These are phyloP conservation scores for Equus przewalskii DNA, from an alignment of 2,113 vertebrate genomes.

Conservation along the genomic window DNA sequence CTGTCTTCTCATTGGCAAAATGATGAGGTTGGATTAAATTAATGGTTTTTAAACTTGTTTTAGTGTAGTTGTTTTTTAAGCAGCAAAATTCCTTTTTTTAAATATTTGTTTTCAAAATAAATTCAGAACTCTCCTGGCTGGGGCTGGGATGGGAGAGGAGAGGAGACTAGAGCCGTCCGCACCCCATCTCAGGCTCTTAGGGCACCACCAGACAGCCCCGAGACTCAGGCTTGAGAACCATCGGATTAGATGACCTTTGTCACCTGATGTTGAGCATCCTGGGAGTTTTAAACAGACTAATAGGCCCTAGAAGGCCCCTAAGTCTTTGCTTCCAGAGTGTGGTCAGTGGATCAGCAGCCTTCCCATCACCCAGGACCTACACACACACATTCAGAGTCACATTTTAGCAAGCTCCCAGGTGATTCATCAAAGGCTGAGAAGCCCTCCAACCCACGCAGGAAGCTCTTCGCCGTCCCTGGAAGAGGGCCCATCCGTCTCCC, in stretches of 20 bases:
- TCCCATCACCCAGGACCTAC: too few species aligned
- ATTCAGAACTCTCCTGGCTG: neutral
- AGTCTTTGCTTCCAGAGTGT: neutral
- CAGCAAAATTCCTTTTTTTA: neutral
- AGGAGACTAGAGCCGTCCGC: neutral
- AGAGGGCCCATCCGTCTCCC: rapidly evolving
- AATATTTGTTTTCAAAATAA: neutral
- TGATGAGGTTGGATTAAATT: neutral
- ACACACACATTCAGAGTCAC: neutral
- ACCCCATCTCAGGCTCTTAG: neutral
- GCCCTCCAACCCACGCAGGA: too few species aligned
- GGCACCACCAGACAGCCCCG: neutral
- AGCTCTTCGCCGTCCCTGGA: neutral
- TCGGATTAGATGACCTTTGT: neutral
- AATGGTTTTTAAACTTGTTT: neutral
- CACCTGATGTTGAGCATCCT: too few species aligned
- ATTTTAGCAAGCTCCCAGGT: neutral
- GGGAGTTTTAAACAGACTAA: neutral
- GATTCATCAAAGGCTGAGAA: neutral
- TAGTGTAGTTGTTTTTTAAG: neutral
- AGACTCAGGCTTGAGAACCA: neutral
- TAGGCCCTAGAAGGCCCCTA: neutral
- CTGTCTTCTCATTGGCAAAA: neutral
- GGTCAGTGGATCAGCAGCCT: too few species aligned
- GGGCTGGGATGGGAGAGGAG: neutral